These are phyloP conservation scores for Sturnira hondurensis DNA, from an alignment of 2,113 vertebrate genomes.

Conservation along the genomic window DNA sequence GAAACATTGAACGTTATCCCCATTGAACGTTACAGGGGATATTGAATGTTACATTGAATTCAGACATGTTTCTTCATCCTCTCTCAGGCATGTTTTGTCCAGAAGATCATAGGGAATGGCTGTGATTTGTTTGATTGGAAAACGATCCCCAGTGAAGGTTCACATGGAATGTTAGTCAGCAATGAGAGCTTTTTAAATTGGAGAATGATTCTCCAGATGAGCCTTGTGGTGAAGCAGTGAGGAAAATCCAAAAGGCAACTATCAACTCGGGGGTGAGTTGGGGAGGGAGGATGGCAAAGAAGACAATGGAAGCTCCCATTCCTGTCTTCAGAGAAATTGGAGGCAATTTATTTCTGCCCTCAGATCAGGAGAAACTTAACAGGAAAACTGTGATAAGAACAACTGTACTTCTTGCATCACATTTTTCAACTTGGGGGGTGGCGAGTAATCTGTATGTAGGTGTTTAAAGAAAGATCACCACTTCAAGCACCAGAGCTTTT, in stretches of 20 bases:
- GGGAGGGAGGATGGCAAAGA: neutral
- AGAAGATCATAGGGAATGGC: neutral
- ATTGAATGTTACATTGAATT: too few relatives aligned
- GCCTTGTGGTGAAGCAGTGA: neutral
- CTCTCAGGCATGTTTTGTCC: neutral
- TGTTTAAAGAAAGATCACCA: neutral
- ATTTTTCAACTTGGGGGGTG: neutral
- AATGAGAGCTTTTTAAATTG: neutral
- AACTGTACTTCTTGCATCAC: neutral
- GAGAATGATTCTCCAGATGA: neutral
- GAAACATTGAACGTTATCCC: too few relatives aligned
- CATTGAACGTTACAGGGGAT: neutral
- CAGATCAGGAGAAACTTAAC: neutral
- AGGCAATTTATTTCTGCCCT: neutral
- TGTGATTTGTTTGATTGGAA: neutral
- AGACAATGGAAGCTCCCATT: neutral
- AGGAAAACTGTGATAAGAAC: neutral
- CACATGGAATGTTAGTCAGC: neutral
- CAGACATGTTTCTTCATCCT: neutral
- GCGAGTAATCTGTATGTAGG: neutral
- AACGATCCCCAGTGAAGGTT: conserved; percentile 8
- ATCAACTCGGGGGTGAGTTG: neutral
- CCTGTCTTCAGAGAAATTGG: neutral
- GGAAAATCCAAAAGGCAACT: neutral
- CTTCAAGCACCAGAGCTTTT: neutral